These are phyloP conservation scores for Pogonognathellus flavescens DNA, from an alignment of 1,140 invertebrate genomes.

Conservation along the genomic window DNA sequence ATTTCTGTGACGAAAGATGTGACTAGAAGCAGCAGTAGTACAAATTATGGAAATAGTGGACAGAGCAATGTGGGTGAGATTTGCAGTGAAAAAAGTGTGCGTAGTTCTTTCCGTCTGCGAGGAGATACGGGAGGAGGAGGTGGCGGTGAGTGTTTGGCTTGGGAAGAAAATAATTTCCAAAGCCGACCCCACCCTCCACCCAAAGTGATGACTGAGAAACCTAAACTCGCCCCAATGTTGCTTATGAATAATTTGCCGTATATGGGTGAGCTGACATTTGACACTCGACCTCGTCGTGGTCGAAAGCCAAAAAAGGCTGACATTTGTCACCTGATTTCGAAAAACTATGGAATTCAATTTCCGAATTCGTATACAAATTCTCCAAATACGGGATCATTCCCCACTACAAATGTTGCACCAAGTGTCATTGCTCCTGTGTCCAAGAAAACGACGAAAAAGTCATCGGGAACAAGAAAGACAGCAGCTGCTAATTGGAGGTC, in stretches of 20 bases:
- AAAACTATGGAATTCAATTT: slow-evolving; percentile 81
- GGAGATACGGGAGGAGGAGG: not conserved
- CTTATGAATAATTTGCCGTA: slow-evolving; percentile 78
- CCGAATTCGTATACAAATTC: slow-evolving; percentile 61
- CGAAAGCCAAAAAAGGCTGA: slow-evolving; percentile 91
- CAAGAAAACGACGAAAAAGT: not conserved
- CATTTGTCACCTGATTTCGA: slow-evolving; percentile 91
- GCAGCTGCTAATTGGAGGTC: not conserved
- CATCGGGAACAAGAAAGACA: not conserved
- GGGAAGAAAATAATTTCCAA: not conserved
- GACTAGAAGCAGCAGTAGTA: not conserved
- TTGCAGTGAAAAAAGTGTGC: not conserved
- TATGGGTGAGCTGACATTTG: slow-evolving; percentile 90
- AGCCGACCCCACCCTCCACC: not conserved
- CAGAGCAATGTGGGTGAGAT: not conserved
- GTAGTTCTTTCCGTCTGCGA: not conserved
- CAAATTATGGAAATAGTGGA: too few relatives aligned
- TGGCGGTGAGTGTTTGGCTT: not conserved
- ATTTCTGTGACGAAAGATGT: not conserved
- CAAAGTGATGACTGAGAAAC: slow-evolving; percentile 29
- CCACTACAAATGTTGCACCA: not conserved
- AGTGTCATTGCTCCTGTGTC: not conserved
- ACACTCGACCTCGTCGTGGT: slow-evolving; percentile 84
- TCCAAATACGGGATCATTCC: slow-evolving; percentile 50
- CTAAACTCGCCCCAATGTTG: slow-evolving; percentile 51